Base-by-base conservation (phyloP, 2,113 vertebrate species). In the Daboia siamensis region DNA sequence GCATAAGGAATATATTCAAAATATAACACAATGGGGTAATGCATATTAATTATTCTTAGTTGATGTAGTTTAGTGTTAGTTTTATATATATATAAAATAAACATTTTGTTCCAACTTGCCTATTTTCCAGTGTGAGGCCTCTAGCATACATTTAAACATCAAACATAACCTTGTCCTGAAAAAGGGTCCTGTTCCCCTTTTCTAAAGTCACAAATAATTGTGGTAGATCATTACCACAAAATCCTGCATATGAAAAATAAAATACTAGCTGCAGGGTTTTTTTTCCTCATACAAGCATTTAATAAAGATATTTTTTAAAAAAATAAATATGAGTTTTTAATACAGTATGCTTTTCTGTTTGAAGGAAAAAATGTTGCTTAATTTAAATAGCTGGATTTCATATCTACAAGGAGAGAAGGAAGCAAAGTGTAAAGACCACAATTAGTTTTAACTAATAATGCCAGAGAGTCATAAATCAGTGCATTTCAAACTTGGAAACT, bases 191-290 rank as follows among this genome's bases (percentile, higher is more conserved):
- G 57, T 3, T 26, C 59, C 9, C 59, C 59, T 61, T 61, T 61
- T 61, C 59, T 61, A 26, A 84, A 84, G 90, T 4, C 48, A 90
- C 48, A 90, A 6, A 44, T 55, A 52, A 52, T 51, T 17, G 48
- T 55, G 59, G n/a, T 48, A n/a, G 8, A 48, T 1, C 24, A 3
- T 23, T 21, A 0, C 2, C 44, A 44, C 0, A 8, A 13, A 0
- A 23, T 39, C 52, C 33, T 11, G 23, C 74, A 90, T 64, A 69
- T 87, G 0, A 21, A 57, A 21, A 39, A 26, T 52, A 52, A 87
- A 51, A 87, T 15, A 1, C 26, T 1, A 17, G 48, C 29, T 48
- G 48, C 26, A 54, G 86, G 10, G 10, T 0, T n/a, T 55, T 88
- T 55, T 8, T 23, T 2, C 21, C 9, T 12, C 48, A 52, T 12